Evolutionary conservation across 2,888 invertebrate genomes (phyloP).

Genomic region (Drosophila leonis): DNA sequence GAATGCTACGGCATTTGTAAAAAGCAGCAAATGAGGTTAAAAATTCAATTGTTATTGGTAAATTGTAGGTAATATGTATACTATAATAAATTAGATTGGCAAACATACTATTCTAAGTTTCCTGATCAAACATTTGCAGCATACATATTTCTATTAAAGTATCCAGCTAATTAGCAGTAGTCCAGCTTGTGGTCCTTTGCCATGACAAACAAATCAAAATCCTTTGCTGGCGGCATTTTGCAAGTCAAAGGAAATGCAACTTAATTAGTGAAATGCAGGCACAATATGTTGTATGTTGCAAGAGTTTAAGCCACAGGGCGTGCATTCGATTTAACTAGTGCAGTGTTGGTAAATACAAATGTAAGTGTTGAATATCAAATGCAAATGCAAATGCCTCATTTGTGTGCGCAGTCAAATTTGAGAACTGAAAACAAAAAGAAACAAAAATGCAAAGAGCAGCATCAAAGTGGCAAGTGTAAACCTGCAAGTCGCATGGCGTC

Average conservation of each 20-base stretch:
- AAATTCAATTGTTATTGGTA: neutral
- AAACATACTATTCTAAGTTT: neutral
- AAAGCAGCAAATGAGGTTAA: neutral
- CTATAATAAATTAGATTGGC: neutral
- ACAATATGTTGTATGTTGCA: conserved; percentile 13
- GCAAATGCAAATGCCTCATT: neutral
- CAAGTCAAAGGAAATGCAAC: conserved; percentile 34
- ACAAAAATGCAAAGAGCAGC: conserved; percentile 16
- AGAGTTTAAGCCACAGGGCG: neutral
- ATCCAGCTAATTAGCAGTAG: conserved; percentile 15
- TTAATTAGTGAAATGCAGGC: conserved; percentile 45
- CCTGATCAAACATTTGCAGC: neutral
- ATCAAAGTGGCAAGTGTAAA: conserved; percentile 38
- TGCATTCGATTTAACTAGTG: neutral
- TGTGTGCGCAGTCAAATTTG: neutral
- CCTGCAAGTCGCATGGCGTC: conserved; percentile 13
- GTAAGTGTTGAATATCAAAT: neutral
- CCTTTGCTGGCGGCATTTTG: conserved; percentile 19
- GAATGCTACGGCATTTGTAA: neutral
- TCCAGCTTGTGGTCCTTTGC: neutral
- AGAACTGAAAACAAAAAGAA: conserved; percentile 8
- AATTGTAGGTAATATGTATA: neutral
- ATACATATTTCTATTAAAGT: neutral
- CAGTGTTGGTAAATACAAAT: neutral
- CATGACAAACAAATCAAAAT: conserved; percentile 22